Percentiles rank a stretch among this genome's conserved stretches.
phyloP scores from a whole-genome alignment of 1,140 invertebrate species.

The Mya arenaria region DNA sequence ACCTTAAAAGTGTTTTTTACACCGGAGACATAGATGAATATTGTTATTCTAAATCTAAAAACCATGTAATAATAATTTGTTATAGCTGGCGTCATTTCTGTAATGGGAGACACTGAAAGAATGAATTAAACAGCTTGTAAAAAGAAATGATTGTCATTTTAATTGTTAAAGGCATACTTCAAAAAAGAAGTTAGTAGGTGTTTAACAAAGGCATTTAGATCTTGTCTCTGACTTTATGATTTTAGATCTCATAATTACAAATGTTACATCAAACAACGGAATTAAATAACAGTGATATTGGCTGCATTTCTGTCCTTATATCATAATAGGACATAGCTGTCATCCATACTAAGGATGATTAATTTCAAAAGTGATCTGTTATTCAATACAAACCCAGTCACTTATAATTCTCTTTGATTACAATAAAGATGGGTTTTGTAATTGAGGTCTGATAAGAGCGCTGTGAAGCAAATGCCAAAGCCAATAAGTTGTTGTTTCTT shows the following conservation, averaged over 20 bases:
- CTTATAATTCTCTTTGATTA: not conserved
- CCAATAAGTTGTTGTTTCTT: too few relatives aligned
- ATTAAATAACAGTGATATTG: not conserved
- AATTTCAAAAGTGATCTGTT: not conserved
- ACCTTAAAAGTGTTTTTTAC: constrained; percentile 25
- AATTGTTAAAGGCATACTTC: not conserved
- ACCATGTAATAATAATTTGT: not conserved
- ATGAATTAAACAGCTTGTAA: not conserved
- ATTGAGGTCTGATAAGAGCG: not conserved
- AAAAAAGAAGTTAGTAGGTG: not conserved
- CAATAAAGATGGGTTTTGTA: not conserved
- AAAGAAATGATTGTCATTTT: not conserved
- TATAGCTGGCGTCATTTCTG: not conserved
- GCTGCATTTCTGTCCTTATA: not conserved
- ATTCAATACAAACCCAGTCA: not conserved
- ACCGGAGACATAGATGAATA: constrained; percentile 28
- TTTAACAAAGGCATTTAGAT: not conserved
- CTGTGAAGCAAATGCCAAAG: too few relatives aligned
- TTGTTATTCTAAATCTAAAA: not conserved
- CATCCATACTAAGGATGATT: not conserved
- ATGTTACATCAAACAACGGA: not conserved
- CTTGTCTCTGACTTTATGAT: not conserved
- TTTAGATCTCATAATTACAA: not conserved
- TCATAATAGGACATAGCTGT: not conserved
- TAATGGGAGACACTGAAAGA: not conserved